Base-by-base conservation (phyloP, 2,113 vertebrate genomes). In the Alaudala cheleensis region DNA sequence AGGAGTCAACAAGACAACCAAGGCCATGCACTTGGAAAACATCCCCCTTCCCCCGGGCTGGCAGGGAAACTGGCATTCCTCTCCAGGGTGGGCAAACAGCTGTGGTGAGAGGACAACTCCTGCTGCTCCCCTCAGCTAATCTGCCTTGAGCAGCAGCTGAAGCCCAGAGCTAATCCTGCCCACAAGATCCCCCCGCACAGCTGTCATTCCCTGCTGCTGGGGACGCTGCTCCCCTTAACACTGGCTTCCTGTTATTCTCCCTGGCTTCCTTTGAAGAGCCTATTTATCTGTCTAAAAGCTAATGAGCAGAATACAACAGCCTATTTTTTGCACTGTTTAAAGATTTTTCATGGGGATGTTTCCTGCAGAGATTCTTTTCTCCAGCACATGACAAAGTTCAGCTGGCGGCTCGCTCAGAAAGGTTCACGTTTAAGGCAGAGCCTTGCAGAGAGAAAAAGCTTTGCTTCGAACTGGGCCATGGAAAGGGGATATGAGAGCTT, bases 171-270 rank as follows among this genome's bases (percentile, higher is more conserved):
- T 96, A 93, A 96, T 95, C 92, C 79, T 81, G 86, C 76, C 53
- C 51, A 2, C 34, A 42, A 20, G 83, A 79, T 86, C 20, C 62
- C 81, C 49, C 67, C 17, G 9, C 58, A 93, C 91, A 95, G 93
- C 94, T 96, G 95, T 76, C 84, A 44, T 11, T 83, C 83, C 81
- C 88, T 12, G 12, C 39, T 42, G 37, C 31, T 89, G 49, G 47
- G 78, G 95, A 95, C 33, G n/a, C 66, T 77, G 71, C 45, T 80
- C 78, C 70, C 2, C 0, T 53, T 90, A 88, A 94, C 90, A 88
- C 79, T 85, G 90, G 50, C 62, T 97, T 97, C 97, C 97, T 97
- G 97, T 94, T 96, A 96, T 97, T 97, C 90, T 95, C 79, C 73
- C 92, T 78, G 79, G 85, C 82, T 97, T 97, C 97, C 97, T 96